Evolutionary conservation across 53 echinoderm and acorn worm species (phyloP).

Genomic region (Paracentrotus lividus): DNA sequence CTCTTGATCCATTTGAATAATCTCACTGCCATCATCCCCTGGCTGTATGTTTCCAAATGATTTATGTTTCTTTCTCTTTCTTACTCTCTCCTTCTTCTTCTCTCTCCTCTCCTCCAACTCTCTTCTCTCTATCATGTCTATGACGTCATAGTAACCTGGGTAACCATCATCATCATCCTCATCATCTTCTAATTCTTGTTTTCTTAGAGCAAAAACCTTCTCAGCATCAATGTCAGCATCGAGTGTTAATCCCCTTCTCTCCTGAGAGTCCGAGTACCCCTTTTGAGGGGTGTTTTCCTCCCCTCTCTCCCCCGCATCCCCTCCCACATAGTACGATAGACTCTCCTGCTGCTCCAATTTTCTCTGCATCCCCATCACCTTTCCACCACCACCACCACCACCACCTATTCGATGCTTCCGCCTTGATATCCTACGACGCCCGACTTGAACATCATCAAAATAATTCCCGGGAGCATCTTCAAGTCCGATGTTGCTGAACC

Average conservation of each 20-base stretch:
- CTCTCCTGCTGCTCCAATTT: slow-evolving; percentile 62
- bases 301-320: slow-evolving; percentile 47
- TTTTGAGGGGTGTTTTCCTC: background rate
- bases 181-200: background rate
- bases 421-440: background rate
- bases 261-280: background rate
- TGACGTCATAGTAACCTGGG: slow-evolving; percentile 26
- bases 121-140: slow-evolving; percentile 16
- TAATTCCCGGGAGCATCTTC: background rate
- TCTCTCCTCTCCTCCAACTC: slow-evolving; percentile 57
- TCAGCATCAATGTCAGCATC: background rate
- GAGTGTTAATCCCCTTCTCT: background rate
- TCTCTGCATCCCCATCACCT: slow-evolving; percentile 54
- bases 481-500: background rate
- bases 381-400: background rate
- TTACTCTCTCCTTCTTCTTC: slow-evolving; percentile 42
- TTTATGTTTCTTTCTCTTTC: slow-evolving; percentile 44
- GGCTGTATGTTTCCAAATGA: background rate
- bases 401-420: background rate
- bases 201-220: background rate
- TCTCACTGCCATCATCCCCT: background rate
- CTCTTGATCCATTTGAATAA: background rate
- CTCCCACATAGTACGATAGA: slow-evolving; percentile 31
- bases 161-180: background rate
- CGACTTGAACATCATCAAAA: background rate